Conservation (phyloP, 1,140 invertebrate genomes). For the Lineus longissimus region DNA sequence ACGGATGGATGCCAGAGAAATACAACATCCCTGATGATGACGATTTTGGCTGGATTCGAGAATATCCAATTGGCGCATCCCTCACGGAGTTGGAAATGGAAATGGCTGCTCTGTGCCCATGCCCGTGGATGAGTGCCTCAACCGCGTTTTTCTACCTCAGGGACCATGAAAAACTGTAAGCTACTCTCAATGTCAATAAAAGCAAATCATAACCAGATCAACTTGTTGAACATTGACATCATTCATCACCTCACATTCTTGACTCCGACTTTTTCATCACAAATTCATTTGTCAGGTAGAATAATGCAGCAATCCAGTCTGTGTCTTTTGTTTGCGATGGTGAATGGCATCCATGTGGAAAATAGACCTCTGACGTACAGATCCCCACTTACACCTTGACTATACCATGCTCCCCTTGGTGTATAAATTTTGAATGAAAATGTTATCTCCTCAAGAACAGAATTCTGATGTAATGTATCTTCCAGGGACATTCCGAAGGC, state of each 20-base stretch:
- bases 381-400: too few relatives aligned
- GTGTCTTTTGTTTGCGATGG: too few relatives aligned
- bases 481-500: conserved; percentile 46
- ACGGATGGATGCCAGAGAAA: conserved; percentile 47
- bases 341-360: too few relatives aligned
- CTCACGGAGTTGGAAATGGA: conserved; percentile 57
- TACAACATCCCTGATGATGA: conserved; percentile 38
- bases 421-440: too few relatives aligned
- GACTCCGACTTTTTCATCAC: too few relatives aligned
- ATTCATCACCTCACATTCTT: too few relatives aligned
- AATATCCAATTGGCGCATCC: conserved; percentile 48
- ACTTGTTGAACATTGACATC: too few relatives aligned
- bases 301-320: too few relatives aligned
- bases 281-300: too few relatives aligned
- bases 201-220: neutral
- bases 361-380: too few relatives aligned
- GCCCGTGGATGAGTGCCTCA: conserved; percentile 26
- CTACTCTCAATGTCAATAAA: conserved; percentile 13
- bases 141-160: conserved; percentile 54
- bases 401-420: too few relatives aligned
- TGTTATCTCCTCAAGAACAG: too few relatives aligned
- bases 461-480: neutral
- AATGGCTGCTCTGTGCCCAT: conserved; percentile 34
- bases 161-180: conserved; percentile 28
- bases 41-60: conserved; percentile 51